Evolutionary conservation across 2,797 vertebrate species (phyloP).

Genomic region (Hippopotamyrus pictus): DNA sequence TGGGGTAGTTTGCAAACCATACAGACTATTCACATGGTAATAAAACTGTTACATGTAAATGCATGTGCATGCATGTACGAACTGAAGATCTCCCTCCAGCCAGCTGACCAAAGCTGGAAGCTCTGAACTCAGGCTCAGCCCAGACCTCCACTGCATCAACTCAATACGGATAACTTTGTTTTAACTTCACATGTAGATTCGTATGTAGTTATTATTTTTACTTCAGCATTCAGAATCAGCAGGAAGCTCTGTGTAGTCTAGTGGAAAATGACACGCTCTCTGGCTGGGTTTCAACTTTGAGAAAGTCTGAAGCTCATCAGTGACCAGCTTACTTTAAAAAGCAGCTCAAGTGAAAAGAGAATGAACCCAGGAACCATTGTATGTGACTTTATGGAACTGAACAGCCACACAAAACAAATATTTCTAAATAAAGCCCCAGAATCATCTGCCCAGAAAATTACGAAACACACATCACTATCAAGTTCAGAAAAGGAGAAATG

Average conservation of each 20-base stretch:
- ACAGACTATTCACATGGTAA: neutral
- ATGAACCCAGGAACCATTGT: neutral
- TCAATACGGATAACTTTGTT: neutral
- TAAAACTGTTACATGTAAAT: neutral
- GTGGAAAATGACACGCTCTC: neutral
- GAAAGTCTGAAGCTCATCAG: neutral
- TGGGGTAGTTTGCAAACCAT: neutral
- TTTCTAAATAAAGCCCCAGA: neutral
- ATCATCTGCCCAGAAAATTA: neutral
- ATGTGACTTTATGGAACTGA: too few species aligned
- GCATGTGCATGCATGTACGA: neutral
- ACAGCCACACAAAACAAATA: neutral
- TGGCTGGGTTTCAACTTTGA: neutral
- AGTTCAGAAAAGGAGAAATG: neutral
- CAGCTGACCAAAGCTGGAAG: neutral
- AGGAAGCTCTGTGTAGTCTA: neutral
- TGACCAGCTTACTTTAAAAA: neutral
- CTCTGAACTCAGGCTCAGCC: neutral
- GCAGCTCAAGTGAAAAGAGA: neutral
- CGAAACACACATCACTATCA: neutral
- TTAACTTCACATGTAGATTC: neutral
- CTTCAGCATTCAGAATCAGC: neutral
- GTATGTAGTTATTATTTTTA: neutral
- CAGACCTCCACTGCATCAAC: neutral
- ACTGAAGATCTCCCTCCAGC: neutral